Percentiles rank a stretch among this genome's conserved stretches.
phyloP scores from a whole-genome alignment of 2,113 vertebrate genomes.

The Pithys albifrons region DNA sequence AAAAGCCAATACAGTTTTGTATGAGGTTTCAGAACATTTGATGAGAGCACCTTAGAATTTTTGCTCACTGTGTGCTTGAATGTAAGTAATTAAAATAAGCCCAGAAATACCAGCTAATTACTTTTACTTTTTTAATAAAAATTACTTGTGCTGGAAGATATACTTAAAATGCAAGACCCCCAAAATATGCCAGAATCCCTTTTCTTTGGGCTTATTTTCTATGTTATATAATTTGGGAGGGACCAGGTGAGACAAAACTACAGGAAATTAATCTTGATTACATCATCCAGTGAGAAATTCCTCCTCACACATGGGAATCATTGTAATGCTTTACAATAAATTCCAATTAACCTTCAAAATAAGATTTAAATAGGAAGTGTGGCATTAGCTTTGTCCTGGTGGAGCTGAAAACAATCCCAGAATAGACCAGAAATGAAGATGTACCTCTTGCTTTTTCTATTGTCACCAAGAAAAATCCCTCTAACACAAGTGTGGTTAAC shows the following conservation, averaged over 20 bases:
- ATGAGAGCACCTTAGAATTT: background rate
- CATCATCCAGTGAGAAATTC: conserved; percentile 3
- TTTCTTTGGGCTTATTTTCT: background rate
- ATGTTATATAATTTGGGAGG: background rate
- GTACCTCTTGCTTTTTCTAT: background rate
- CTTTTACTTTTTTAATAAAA: background rate
- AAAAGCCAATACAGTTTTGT: background rate
- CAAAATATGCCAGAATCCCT: background rate
- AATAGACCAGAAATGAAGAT: background rate
- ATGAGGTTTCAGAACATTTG: background rate
- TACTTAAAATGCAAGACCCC: background rate
- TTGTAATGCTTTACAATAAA: background rate
- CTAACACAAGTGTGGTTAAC: background rate
- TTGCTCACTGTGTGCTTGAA: background rate
- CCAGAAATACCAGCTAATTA: background rate
- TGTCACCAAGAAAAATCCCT: background rate
- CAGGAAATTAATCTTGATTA: background rate
- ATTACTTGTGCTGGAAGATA: background rate
- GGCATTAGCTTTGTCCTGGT: background rate
- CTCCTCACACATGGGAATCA: background rate
- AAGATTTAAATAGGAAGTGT: conserved; percentile 5
- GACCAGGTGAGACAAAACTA: background rate
- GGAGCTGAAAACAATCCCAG: background rate
- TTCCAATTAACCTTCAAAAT: conserved; percentile 40
- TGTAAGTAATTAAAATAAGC: background rate